Evolutionary conservation across 2,797 vertebrate genomes (phyloP), one percentile per base, ranked within the genome.

Genomic region (Euphonia xanthogaster): DNA sequence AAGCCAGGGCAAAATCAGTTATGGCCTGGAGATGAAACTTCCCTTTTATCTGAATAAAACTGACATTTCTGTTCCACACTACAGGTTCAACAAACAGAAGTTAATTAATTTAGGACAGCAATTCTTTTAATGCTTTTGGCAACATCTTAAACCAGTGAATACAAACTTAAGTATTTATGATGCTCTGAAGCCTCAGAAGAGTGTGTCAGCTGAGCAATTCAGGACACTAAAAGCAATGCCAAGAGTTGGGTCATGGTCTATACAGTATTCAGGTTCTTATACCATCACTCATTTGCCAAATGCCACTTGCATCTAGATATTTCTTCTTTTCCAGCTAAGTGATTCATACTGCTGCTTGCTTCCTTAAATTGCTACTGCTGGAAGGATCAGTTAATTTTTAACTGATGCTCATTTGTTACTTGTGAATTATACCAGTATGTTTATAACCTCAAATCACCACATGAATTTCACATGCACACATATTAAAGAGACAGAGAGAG

Each of bases 1-100:
- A 94, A 90, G 74, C 75, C 96, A 96, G 93, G 25, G 94, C 88
- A 97, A 97, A 97, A 97, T 96, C 97, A 97, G 82, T 97, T 96
- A 95, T 88, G 76, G 89, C 96, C 96, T 65, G 73, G 42, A 97
- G 95, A 97, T 67, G 84, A 83, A 94, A 94, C 93, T 90, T 97
- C 61, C 92, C 78, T 95, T 95, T 82, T 95, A 77, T 96, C 84
- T 95, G 92, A 93, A 76, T 86, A 90, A 94, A 93, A 68, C 83
- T 94, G 94, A 94, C 96, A 96, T 96, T 97, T 97, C 83, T 88
- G 77, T 94, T 93, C 83, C 77, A 74, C 20, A 47, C 67, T 96
- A 96, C 45, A 81, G 19, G 94, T 89, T 63, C 86, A 14, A 95
- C 63, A 94, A 96, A 90, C 88, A 96, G 83, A 77, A 92, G 81